Conservation (phyloP, 1,140 invertebrate genomes). For the Halyomorpha halys region DNA sequence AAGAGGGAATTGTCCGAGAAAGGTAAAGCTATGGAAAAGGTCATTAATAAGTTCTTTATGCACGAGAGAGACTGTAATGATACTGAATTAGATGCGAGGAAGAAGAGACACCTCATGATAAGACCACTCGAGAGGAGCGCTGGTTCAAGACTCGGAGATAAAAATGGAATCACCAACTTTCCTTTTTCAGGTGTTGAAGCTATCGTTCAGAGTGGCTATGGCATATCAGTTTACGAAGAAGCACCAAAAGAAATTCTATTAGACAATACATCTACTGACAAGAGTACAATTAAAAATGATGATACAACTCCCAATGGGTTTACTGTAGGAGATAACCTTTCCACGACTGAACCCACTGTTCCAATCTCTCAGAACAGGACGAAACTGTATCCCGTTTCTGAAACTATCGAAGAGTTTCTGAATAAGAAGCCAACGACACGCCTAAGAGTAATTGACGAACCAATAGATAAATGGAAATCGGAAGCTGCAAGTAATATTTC, state of each 20-base stretch:
- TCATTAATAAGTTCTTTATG: neutral
- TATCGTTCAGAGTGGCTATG: neutral
- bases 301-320: too few species aligned
- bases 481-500: too few species aligned
- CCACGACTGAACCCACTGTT: too few species aligned
- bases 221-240: neutral
- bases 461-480: too few species aligned
- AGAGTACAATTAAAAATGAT: too few species aligned
- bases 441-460: too few species aligned
- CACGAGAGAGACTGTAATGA: conserved; percentile 3
- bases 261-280: too few species aligned
- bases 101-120: neutral
- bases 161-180: neutral
- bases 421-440: too few species aligned
- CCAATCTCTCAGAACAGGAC: too few species aligned
- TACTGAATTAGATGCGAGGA: neutral
- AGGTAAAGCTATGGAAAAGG: neutral
- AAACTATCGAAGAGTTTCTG: too few species aligned
- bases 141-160: neutral
- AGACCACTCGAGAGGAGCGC: neutral
- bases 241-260: neutral
- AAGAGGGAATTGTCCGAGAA: neutral
- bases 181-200: neutral
- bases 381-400: too few species aligned
- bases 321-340: too few species aligned